Conservation (phyloP, 2,888 invertebrate genomes). For the Cosmopolites sordidus region DNA sequence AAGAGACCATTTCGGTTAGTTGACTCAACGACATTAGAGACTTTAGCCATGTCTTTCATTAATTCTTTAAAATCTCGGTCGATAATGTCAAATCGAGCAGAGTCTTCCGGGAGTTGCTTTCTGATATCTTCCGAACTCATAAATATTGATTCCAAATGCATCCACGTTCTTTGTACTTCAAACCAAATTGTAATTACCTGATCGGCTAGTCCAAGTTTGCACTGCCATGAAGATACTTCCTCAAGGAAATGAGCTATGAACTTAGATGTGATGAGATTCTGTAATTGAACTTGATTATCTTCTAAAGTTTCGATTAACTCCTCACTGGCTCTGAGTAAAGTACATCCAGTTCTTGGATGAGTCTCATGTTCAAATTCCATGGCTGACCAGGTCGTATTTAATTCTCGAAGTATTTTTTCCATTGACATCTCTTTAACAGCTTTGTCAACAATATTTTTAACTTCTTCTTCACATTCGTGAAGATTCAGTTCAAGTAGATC, state of each 20-base stretch:
- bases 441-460: constrained; percentile 95
- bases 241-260: constrained; percentile 93
- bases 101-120: constrained; percentile 89
- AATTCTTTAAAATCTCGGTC: constrained; percentile 85
- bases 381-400: constrained; percentile 86
- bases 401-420: constrained; percentile 89
- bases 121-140: constrained; percentile 97
- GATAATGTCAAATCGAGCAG: constrained; percentile 85
- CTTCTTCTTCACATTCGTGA: constrained; percentile 96
- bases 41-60: constrained; percentile 71
- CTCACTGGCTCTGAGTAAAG: constrained; percentile 84
- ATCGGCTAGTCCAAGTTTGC: constrained; percentile 86
- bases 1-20: constrained; percentile 83
- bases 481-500: constrained; percentile 87
- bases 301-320: constrained; percentile 95
- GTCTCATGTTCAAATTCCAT: constrained; percentile 91
- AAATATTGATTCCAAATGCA: constrained; percentile 94
- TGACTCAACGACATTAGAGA: constrained; percentile 84
- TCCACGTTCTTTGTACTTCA: constrained; percentile 96
- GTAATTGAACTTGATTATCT: constrained; percentile 95
- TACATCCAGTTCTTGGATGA: constrained; percentile 83
- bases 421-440: constrained; percentile 98
- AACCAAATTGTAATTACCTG: constrained; percentile 91
- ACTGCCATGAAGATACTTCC: constrained; percentile 93
- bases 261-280: constrained; percentile 94